Percentiles rank a stretch among this genome's conserved stretches.
phyloP scores from a whole-genome alignment of 2,113 vertebrate species.

The Myodes glareolus region DNA sequence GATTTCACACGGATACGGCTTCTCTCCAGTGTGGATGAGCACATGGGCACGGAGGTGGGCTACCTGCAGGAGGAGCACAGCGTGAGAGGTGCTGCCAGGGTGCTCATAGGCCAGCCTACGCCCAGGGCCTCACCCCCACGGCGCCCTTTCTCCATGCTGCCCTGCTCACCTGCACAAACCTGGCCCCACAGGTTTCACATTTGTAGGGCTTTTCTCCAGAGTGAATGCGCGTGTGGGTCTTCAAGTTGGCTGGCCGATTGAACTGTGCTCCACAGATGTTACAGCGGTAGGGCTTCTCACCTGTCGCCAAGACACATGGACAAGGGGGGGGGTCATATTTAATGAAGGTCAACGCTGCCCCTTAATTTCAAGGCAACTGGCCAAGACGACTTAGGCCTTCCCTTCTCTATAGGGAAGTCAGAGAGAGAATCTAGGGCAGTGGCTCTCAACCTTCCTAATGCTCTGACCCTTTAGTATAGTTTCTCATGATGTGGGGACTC shows the following conservation, averaged over 20 bases:
- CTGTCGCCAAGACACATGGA: conserved; percentile 78
- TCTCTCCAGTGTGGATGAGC: conserved; percentile 98
- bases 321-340: not conserved
- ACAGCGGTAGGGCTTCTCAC: conserved; percentile 97
- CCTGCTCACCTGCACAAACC: conserved; percentile 87
- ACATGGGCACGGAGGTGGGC: conserved; percentile 98
- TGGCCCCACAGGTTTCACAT: conserved; percentile 94
- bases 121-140: accelerated
- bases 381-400: not conserved
- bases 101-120: accelerated
- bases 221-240: conserved; percentile 98
- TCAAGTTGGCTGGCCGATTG: conserved; percentile 98
- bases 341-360: not conserved
- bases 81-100: accelerated
- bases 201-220: conserved; percentile 99
- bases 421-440: not conserved
- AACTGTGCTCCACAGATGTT: conserved; percentile 98
- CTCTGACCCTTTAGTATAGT: not conserved
- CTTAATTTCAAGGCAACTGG: not conserved
- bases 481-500: not conserved
- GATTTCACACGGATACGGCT: conserved; percentile 98
- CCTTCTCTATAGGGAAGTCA: not conserved
- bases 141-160: accelerated
- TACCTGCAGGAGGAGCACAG: conserved; percentile 86
- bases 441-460: not conserved